A percentile compares a stretch with the other conserved stretches of the same genome.
phyloP scores from a whole-genome alignment of 2,797 vertebrate genomes.

The Buphagus erythrorhynchus region DNA sequence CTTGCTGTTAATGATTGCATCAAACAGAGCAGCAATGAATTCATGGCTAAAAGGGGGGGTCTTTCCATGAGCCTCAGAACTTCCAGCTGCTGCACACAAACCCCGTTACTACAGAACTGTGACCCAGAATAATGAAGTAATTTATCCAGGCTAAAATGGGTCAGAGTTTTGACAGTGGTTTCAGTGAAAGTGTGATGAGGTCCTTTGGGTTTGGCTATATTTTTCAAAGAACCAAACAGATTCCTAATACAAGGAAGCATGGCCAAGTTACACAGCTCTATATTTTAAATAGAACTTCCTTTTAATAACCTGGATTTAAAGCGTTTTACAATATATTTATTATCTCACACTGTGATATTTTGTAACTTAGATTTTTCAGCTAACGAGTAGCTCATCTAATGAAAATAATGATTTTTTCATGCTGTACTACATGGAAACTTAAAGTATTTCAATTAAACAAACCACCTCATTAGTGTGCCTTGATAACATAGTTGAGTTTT shows the following conservation, averaged over 20 bases:
- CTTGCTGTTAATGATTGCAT: background rate
- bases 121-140: background rate
- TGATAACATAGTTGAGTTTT: conserved; percentile 68
- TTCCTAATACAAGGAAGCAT: background rate
- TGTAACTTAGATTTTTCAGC: conserved; percentile 66
- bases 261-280: background rate
- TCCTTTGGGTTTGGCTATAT: background rate
- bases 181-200: background rate
- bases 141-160: background rate
- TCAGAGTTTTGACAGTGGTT: background rate
- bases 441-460: conserved; percentile 78
- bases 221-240: conserved; percentile 30
- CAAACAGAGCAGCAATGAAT: background rate
- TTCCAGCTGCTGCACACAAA: background rate
- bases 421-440: conserved; percentile 73
- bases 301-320: conserved; percentile 58
- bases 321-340: conserved; percentile 70
- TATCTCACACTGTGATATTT: conserved; percentile 70
- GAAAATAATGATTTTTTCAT: conserved; percentile 79
- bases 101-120: background rate
- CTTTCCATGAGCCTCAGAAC: background rate
- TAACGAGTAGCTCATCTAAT: conserved; percentile 73
- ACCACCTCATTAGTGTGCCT: conserved; percentile 74
- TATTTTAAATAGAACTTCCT: conserved; percentile 58
- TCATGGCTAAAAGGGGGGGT: background rate